Evolutionary conservation across 2,113 vertebrate genomes (phyloP).

Genomic region (Anguilla rostrata): DNA sequence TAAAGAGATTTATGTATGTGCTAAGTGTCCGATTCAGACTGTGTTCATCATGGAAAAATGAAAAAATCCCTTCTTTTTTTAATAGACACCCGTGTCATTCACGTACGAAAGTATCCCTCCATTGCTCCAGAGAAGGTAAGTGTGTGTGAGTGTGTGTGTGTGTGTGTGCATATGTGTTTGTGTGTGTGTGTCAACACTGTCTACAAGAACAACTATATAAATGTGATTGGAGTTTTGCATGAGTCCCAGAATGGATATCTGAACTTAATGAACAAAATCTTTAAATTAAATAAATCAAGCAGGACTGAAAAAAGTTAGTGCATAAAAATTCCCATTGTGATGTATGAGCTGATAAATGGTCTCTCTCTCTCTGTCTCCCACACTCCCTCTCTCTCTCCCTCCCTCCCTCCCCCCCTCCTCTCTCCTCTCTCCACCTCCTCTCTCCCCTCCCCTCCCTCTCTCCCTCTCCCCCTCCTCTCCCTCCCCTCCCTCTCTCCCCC

Average conservation of each 20-base stretch:
- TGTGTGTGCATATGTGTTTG: not conserved
- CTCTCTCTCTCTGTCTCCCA: not conserved
- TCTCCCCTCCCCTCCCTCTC: too few relatives aligned
- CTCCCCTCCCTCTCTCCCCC: not conserved
- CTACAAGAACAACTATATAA: not conserved
- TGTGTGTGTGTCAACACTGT: not conserved
- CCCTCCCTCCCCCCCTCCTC: too few relatives aligned
- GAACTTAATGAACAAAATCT: not conserved
- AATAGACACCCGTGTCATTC: slow-evolving; percentile 81
- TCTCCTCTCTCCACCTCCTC: too few relatives aligned
- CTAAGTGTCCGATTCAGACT: not conserved
- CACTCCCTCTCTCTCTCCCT: too few relatives aligned
- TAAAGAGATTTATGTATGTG: not conserved
- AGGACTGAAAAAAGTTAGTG: too few relatives aligned
- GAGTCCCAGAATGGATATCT: too few relatives aligned
- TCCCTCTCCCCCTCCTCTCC: not conserved
- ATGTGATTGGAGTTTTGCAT: too few relatives aligned
- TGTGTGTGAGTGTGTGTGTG: not conserved
- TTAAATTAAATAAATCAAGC: not conserved
- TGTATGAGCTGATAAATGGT: not conserved
- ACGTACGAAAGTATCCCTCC: slow-evolving; percentile 78
- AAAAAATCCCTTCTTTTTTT: slow-evolving; percentile 19
- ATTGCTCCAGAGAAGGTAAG: slow-evolving; percentile 84
- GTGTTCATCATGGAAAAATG: not conserved
- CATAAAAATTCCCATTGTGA: not conserved